phyloP scores from a whole-genome alignment of 2,888 invertebrate species.

The Laspeyria flexula region DNA sequence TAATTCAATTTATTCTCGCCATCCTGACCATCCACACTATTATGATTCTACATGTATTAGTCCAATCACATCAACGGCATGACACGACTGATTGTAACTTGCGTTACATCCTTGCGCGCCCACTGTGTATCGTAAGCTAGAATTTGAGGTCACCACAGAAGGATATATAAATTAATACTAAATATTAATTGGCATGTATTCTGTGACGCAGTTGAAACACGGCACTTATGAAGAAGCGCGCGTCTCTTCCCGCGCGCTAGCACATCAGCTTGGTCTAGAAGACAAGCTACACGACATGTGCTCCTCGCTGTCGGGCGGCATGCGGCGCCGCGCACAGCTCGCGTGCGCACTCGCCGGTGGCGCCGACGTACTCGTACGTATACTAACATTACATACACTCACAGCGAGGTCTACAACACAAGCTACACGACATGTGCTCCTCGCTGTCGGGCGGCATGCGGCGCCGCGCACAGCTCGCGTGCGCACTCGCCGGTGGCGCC shows the following conservation, averaged over 20 bases:
- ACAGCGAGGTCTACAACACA: slow-evolving; percentile 71
- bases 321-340: slow-evolving; percentile 92
- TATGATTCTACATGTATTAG: too few relatives aligned
- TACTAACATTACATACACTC: too few relatives aligned
- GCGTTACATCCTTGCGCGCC: too few relatives aligned
- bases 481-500: slow-evolving; percentile 93
- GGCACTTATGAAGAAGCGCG: slow-evolving; percentile 38
- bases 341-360: slow-evolving; percentile 94
- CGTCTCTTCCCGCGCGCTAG: slow-evolving; percentile 36
- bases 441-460: slow-evolving; percentile 95
- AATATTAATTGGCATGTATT: too few relatives aligned
- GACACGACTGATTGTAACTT: too few relatives aligned
- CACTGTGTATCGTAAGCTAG: too few relatives aligned
- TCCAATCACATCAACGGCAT: too few relatives aligned
- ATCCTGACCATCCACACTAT: too few relatives aligned
- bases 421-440: slow-evolving; percentile 85
- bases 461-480: slow-evolving; percentile 92
- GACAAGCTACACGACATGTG: slow-evolving; percentile 88
- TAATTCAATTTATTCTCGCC: too few relatives aligned
- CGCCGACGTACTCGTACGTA: slow-evolving; percentile 79
- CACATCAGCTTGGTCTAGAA: slow-evolving; percentile 45
- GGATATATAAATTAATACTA: too few relatives aligned
- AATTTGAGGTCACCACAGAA: too few relatives aligned
- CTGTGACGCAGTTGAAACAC: slow-evolving; percentile 64
- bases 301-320: slow-evolving; percentile 92